These are phyloP conservation scores for Vanessa tameamea DNA, from an alignment of 1,140 invertebrate genomes.

Conservation along the genomic window DNA sequence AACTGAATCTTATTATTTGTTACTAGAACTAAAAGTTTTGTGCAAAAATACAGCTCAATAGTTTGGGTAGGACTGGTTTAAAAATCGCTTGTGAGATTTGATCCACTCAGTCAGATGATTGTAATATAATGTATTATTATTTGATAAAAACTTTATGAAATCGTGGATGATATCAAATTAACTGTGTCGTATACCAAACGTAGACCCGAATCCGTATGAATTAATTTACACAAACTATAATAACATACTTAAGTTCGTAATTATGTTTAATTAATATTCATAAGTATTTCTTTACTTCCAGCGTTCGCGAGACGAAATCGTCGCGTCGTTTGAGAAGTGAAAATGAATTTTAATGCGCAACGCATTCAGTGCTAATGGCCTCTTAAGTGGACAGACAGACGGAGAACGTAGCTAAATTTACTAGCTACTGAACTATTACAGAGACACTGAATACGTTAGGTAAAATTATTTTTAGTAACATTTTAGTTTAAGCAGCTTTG, in stretches of 20 bases:
- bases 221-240: background rate
- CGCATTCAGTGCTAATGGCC: conserved; percentile 39
- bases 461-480: conserved; percentile 7
- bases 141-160: too few species aligned
- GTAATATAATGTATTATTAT: too few species aligned
- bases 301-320: conserved; percentile 7
- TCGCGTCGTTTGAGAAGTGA: conserved; percentile 28
- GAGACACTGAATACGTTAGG: background rate
- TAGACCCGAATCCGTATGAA: background rate
- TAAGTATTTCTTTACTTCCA: conserved; percentile 9
- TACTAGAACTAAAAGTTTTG: too few species aligned
- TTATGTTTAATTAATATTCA: conserved; percentile 7
- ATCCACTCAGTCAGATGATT: too few species aligned
- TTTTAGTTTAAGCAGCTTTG: too few species aligned
- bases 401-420: conserved; percentile 4
- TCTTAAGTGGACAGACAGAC: conserved; percentile 39
- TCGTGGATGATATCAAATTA: too few species aligned
- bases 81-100: too few species aligned
- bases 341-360: conserved; percentile 39
- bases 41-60: too few species aligned
- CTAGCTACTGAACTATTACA: conserved; percentile 21
- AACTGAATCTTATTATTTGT: too few species aligned
- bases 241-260: background rate
- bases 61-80: too few species aligned
- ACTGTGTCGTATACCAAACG: too few species aligned